These are phyloP conservation scores for Cephalopholis sonnerati DNA, from an alignment of 2,113 vertebrate species.

Conservation along the genomic window DNA sequence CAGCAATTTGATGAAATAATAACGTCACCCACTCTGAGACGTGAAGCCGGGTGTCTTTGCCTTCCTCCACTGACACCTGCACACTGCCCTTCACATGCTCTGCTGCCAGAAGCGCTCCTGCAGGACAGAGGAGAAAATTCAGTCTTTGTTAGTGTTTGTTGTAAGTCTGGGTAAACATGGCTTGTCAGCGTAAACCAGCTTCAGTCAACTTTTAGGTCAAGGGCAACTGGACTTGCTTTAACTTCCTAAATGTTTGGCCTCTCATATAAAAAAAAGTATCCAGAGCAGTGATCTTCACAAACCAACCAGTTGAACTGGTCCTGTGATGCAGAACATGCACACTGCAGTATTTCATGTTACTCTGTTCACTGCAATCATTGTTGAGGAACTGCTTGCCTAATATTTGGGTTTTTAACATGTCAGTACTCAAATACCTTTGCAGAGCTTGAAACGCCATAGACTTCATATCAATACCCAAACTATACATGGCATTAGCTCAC, in stretches of 20 bases:
- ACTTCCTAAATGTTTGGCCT: neutral
- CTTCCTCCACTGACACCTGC: conserved; percentile 91
- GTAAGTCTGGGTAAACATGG: neutral
- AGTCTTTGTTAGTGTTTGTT: neutral
- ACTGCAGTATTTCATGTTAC: neutral
- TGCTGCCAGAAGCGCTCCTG: conserved; percentile 91
- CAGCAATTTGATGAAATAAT: neutral
- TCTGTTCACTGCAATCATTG: neutral
- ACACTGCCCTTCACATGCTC: conserved; percentile 92
- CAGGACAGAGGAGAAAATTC: conserved; percentile 43
- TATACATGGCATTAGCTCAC: neutral
- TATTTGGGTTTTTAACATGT: neutral
- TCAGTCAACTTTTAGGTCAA: fast-evolving
- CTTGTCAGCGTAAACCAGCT: neutral
- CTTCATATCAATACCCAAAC: neutral
- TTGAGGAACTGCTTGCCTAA: neutral
- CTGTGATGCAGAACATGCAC: neutral
- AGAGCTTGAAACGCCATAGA: neutral
- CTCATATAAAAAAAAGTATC: neutral
- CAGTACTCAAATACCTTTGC: neutral
- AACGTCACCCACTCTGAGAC: conserved; percentile 92
- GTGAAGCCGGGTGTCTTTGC: conserved; percentile 91
- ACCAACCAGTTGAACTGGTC: conserved; percentile 35
- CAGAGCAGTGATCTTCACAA: neutral
- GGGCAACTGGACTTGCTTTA: neutral